A percentile compares a stretch with the other conserved stretches of the same genome.
These are phyloP conservation scores for Trissolcus basalis DNA, from an alignment of 1,140 invertebrate genomes.

Conservation along the genomic window DNA sequence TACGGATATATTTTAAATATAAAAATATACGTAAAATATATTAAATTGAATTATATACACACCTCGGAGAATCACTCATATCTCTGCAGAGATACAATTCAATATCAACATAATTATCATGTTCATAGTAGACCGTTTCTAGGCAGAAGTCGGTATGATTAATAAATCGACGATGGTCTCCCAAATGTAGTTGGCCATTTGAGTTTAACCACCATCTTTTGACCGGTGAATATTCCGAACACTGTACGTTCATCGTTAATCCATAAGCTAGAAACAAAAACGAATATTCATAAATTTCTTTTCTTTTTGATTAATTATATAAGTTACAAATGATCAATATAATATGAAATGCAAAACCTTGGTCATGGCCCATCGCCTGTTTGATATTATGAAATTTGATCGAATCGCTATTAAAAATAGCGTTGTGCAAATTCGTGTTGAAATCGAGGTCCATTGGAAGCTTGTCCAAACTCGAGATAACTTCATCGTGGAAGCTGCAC, in stretches of 20 bases:
- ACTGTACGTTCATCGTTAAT: not conserved
- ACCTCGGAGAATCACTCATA: not conserved
- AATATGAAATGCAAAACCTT: slow-evolving; percentile 2
- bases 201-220: slow-evolving; percentile 10
- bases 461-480: not conserved
- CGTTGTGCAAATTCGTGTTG: slow-evolving; percentile 3
- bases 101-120: not conserved
- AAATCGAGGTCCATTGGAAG: not conserved
- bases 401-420: slow-evolving; percentile 1
- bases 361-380: not conserved
- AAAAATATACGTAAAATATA: too few relatives aligned
- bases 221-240: not conserved
- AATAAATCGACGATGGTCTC: not conserved
- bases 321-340: too few relatives aligned
- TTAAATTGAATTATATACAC: not conserved
- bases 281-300: not conserved
- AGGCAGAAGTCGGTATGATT: slow-evolving; percentile 2
- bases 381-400: slow-evolving; percentile 2
- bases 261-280: not conserved
- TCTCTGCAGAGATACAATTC: slow-evolving; percentile 8
- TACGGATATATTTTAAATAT: too few relatives aligned
- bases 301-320: too few relatives aligned
- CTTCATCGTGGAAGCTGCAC: slow-evolving; percentile 3
- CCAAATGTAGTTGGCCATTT: not conserved
- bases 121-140: not conserved